Conservation (phyloP, 2,797 vertebrate genomes). For the Hyperoplus lanceolatus region DNA sequence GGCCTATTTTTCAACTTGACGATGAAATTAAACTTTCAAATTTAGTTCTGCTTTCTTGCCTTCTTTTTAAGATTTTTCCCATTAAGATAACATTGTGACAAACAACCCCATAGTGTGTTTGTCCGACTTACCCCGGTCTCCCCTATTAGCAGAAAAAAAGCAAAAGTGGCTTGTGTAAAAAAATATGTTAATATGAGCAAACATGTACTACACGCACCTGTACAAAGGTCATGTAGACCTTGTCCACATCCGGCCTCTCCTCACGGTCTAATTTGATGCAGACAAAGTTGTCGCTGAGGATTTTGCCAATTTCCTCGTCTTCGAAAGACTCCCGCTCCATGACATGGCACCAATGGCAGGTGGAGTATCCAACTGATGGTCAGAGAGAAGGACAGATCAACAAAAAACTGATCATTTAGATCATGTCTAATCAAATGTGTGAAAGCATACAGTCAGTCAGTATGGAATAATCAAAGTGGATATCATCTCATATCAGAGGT, state of each 20-base stretch:
- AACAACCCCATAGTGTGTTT: no score
- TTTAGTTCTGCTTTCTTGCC: no score
- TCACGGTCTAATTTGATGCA: constrained; percentile 96
- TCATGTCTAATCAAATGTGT: not conserved
- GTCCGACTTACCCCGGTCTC: no score
- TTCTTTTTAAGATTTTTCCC: no score
- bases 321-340: constrained; percentile 97
- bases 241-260: constrained; percentile 95
- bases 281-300: constrained; percentile 93
- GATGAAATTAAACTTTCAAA: no score
- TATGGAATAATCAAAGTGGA: not conserved
- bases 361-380: constrained; percentile 92
- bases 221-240: constrained; percentile 96
- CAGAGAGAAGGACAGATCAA: constrained; percentile 11
- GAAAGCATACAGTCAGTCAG: not conserved
- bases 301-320: constrained; percentile 89
- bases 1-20: no score
- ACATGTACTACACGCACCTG: constrained; percentile 80
- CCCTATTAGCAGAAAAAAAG: no score
- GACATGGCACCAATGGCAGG: constrained; percentile 97
- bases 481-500: not conserved
- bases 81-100: no score
- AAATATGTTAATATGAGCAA: not conserved
- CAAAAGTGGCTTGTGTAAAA: not conserved
- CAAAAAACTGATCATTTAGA: not conserved